Percentiles rank a stretch among this genome's conserved stretches.
These are phyloP conservation scores for Acanthurus lineatus DNA, from an alignment of 2,797 vertebrate genomes.

Conservation along the genomic window DNA sequence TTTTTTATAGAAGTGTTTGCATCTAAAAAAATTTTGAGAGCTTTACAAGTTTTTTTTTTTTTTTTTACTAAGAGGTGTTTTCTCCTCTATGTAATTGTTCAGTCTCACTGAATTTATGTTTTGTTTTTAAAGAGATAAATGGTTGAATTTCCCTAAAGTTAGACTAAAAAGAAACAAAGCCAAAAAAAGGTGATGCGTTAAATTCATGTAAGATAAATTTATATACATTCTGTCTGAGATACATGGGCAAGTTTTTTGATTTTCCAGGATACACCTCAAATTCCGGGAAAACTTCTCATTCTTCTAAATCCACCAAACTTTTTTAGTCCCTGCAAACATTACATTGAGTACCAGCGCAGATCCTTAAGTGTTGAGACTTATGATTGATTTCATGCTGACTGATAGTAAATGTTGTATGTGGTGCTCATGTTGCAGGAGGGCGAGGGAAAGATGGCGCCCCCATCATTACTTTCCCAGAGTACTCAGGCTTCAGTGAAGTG, in stretches of 20 bases:
- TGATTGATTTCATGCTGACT: not conserved
- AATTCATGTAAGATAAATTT: no score
- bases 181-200: no score
- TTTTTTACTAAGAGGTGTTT: not conserved
- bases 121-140: not conserved
- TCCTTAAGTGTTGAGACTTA: not conserved
- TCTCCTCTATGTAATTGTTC: not conserved
- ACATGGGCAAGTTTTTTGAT: not conserved
- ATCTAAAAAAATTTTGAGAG: no score
- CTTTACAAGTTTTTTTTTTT: not conserved
- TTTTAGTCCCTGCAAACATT: not conserved
- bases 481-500: constrained; percentile 91
- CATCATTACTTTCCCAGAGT: constrained; percentile 95
- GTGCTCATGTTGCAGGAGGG: constrained; percentile 86
- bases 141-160: no score
- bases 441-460: constrained; percentile 94
- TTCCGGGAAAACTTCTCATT: not conserved
- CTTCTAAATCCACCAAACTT: not conserved
- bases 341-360: not conserved
- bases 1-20: not conserved
- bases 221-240: no score
- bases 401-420: not conserved
- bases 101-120: not conserved
- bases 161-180: no score
- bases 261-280: not conserved